These are phyloP conservation scores for Gymnoscopelus microlampas DNA, from an alignment of 2,797 vertebrate species.

Conservation along the genomic window DNA sequence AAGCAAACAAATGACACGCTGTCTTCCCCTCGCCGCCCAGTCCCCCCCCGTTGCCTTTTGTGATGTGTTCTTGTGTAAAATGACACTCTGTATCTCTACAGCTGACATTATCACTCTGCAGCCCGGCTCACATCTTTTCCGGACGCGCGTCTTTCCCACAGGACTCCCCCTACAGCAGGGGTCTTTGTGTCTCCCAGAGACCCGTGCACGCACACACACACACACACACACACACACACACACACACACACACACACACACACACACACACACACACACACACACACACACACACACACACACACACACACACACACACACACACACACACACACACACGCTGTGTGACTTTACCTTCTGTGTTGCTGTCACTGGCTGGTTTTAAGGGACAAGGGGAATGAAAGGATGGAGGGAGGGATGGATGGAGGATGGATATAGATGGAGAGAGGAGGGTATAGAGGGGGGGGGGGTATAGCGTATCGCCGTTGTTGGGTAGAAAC, in stretches of 20 bases:
- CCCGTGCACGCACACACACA: not conserved
- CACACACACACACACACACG: constrained; percentile 41
- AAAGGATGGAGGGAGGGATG: constrained; percentile 44
- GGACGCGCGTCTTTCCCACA: constrained; percentile 82
- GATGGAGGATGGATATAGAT: constrained; percentile 12
- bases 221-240: constrained; percentile 2
- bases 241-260: not conserved
- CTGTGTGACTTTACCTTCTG: constrained; percentile 69
- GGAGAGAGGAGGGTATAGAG: constrained; percentile 33
- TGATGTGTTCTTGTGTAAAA: constrained; percentile 83
- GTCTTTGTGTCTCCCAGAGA: constrained; percentile 81
- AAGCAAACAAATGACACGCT: constrained; percentile 86
- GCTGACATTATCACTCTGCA: constrained; percentile 87
- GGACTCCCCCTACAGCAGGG: constrained; percentile 79
- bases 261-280: constrained; percentile 51
- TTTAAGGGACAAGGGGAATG: constrained; percentile 34
- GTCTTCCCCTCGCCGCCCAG: constrained; percentile 46
- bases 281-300: constrained; percentile 47
- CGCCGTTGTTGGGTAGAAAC: no score
- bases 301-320: constrained; percentile 52
- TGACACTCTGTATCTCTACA: constrained; percentile 84
- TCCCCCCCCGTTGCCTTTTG: constrained; percentile 72
- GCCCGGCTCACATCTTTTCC: constrained; percentile 80
- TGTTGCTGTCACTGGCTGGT: constrained; percentile 64
- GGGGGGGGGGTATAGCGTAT: no score